These are phyloP conservation scores for Caiman crocodilus DNA, from an alignment of 2,797 vertebrate genomes.

Conservation along the genomic window DNA sequence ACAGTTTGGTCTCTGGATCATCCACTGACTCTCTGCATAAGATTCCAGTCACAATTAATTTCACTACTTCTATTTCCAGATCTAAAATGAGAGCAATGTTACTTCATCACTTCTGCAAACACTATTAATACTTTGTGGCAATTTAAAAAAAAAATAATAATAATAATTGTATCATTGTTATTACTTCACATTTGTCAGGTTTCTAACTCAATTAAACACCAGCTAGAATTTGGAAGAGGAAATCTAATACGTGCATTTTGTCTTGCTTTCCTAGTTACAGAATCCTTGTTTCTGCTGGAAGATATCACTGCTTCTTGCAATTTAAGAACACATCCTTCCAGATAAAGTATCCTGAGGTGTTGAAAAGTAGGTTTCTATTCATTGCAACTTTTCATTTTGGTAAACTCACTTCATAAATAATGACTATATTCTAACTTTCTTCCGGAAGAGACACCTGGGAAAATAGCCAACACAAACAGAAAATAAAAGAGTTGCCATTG, in stretches of 20 bases:
- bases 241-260: neutral
- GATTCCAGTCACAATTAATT: neutral
- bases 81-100: fast-evolving
- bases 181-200: neutral
- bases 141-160: neutral
- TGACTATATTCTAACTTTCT: neutral
- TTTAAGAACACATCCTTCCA: neutral
- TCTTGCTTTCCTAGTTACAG: fast-evolving
- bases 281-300: neutral
- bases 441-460: neutral
- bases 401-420: neutral
- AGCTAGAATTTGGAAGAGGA: neutral
- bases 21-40: fast-evolving
- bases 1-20: fast-evolving
- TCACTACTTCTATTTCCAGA: neutral
- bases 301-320: fast-evolving
- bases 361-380: neutral
- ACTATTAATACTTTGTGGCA: neutral
- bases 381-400: neutral
- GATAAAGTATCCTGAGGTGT: neutral
- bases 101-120: fast-evolving
- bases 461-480: conserved; percentile 21
- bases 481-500: conserved; percentile 40
- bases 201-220: neutral
- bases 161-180: neutral